phyloP scores from a whole-genome alignment of 92 coral and sea anemone species.

The Palythoa grandis region DNA sequence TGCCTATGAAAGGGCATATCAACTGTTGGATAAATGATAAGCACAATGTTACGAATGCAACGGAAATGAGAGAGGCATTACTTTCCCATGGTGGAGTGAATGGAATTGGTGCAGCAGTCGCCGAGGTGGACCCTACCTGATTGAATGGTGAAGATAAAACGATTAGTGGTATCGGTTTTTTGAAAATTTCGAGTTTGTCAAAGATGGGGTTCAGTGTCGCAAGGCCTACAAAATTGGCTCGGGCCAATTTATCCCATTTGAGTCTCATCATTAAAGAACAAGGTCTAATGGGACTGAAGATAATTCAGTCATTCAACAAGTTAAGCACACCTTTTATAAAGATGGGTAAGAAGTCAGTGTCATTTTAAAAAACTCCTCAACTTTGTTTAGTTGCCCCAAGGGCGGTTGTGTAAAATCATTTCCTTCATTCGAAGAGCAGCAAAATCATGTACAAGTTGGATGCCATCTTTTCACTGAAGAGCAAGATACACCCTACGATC shows the following conservation, averaged over 20 bases:
- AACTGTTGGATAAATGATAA: conserved; percentile 28
- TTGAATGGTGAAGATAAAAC: conserved; percentile 29
- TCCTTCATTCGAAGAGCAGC: conserved; percentile 31
- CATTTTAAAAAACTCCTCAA: not conserved
- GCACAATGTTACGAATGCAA: conserved; percentile 47
- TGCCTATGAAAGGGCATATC: conserved; percentile 40
- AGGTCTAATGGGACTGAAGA: conserved; percentile 18
- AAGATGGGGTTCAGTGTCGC: conserved; percentile 16
- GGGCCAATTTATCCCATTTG: conserved; percentile 16
- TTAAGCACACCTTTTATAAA: conserved; percentile 10
- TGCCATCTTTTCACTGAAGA: conserved; percentile 42
- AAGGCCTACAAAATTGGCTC: conserved; percentile 19
- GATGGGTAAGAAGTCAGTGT: conserved; percentile 8
- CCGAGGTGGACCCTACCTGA: conserved; percentile 25
- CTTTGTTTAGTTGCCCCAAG: conserved; percentile 34
- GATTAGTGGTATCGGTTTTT: conserved; percentile 8
- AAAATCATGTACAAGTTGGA: conserved; percentile 42
- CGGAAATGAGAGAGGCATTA: conserved; percentile 44
- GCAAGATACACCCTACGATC: conserved; percentile 42
- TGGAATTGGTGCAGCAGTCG: conserved; percentile 53
- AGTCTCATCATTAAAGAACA: conserved; percentile 29
- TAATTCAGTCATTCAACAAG: conserved; percentile 2
- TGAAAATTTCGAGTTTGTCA: conserved; percentile 1
- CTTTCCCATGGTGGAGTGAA: conserved; percentile 48
- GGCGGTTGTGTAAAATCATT: conserved; percentile 38